These are phyloP conservation scores for Hydrolagus affinis DNA, from an alignment of 2,113 vertebrate species.

Conservation along the genomic window DNA sequence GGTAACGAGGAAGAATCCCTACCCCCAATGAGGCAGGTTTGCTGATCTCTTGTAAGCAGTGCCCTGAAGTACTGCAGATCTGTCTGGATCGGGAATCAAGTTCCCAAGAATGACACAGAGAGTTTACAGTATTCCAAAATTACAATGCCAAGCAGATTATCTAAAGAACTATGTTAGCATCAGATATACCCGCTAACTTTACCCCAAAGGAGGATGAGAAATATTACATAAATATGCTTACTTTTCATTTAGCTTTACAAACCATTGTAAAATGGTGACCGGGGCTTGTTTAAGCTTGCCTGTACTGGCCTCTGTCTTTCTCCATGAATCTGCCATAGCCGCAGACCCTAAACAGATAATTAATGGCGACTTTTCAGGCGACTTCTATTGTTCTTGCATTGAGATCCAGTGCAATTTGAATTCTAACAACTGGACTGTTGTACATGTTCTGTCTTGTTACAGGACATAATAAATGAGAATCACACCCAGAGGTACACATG, in stretches of 20 bases:
- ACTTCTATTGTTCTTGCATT: background rate
- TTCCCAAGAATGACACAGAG: no score
- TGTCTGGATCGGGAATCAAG: no score
- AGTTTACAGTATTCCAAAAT: no score
- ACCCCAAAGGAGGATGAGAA: no score
- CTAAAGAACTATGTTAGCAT: no score
- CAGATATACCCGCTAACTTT: no score
- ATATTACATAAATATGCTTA: no score
- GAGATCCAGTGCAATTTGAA: background rate
- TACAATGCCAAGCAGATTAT: no score
- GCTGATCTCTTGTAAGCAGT: no score
- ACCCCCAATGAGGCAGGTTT: no score
- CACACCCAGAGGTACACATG: background rate
- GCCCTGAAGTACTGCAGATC: no score
- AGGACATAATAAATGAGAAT: background rate
- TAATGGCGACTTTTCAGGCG: background rate
- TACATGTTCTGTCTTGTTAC: background rate
- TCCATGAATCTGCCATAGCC: background rate
- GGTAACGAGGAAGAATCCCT: no score
- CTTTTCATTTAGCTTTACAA: background rate
- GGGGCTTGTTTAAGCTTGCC: background rate
- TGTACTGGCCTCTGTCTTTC: background rate
- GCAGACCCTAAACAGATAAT: background rate
- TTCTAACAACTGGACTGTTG: constrained; percentile 1
- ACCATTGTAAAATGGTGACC: background rate